phyloP scores from a whole-genome alignment of 2,888 invertebrate species.

The Watsonalla binaria region DNA sequence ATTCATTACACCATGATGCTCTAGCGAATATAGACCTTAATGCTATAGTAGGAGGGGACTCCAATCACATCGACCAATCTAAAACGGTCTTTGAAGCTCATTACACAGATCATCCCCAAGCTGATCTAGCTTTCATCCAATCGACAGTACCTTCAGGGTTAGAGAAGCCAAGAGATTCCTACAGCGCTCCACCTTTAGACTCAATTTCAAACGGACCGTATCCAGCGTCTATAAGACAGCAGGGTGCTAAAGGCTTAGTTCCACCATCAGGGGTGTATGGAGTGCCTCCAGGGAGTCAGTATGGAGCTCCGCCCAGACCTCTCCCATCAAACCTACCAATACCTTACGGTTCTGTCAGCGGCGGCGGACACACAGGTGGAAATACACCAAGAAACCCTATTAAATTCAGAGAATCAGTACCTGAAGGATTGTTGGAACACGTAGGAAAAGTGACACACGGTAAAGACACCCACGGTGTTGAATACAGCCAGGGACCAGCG shows the following conservation, averaged over 20 bases:
- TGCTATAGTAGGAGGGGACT: slow-evolving; percentile 64
- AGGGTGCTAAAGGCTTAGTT: slow-evolving; percentile 73
- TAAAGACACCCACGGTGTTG: slow-evolving; percentile 79
- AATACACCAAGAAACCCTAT: slow-evolving; percentile 80
- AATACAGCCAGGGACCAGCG: slow-evolving; percentile 72
- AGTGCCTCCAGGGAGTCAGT: slow-evolving; percentile 76
- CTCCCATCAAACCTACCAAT: slow-evolving; percentile 53
- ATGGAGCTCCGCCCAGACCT: slow-evolving; percentile 59
- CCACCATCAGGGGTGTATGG: slow-evolving; percentile 82
- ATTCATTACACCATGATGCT: slow-evolving; percentile 49
- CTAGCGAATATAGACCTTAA: slow-evolving; percentile 62
- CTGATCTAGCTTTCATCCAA: slow-evolving; percentile 37
- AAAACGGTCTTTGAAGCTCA: slow-evolving; percentile 74
- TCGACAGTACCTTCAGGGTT: slow-evolving; percentile 25
- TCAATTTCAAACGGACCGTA: slow-evolving; percentile 63
- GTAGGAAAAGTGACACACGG: slow-evolving; percentile 81
- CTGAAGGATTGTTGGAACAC: slow-evolving; percentile 82
- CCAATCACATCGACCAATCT: slow-evolving; percentile 69
- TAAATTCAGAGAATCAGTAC: slow-evolving; percentile 86
- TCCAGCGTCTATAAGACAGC: slow-evolving; percentile 53
- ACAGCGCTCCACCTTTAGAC: slow-evolving; percentile 64
- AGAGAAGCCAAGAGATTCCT: slow-evolving; percentile 49
- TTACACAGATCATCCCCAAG: slow-evolving; percentile 57
- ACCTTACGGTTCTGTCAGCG: slow-evolving; percentile 63
- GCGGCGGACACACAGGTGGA: slow-evolving; percentile 64